A percentile compares a stretch with the other conserved stretches of the same genome.
These are phyloP conservation scores for Elaphurus davidianus DNA, from an alignment of 2,113 vertebrate genomes.

Conservation along the genomic window DNA sequence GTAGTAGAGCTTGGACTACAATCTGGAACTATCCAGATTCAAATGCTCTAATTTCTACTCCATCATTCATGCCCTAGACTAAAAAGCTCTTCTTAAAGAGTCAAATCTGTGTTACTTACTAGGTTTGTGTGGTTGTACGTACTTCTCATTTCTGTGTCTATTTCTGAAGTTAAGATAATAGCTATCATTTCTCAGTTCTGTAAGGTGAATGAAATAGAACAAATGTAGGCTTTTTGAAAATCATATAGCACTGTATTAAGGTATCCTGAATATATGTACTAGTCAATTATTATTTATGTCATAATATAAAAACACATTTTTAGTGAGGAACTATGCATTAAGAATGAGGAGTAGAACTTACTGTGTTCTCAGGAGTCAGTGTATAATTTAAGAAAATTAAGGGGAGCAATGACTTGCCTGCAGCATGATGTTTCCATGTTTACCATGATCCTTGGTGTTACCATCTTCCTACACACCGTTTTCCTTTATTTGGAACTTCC, in stretches of 20 bases:
- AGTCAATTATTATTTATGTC: background rate
- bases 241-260: background rate
- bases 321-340: background rate
- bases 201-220: background rate
- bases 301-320: background rate
- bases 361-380: background rate
- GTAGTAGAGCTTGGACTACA: background rate
- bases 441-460: background rate
- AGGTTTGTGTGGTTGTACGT: background rate
- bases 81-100: background rate
- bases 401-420: background rate
- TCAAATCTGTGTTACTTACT: background rate
- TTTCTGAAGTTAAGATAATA: background rate
- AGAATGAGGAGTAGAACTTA: background rate
- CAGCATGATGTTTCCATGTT: background rate
- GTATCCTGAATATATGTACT: background rate
- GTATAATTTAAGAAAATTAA: background rate
- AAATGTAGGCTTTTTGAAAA: background rate
- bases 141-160: fast-evolving
- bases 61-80: background rate
- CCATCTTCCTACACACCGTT: background rate
- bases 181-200: background rate
- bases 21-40: background rate
- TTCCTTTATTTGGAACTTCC: background rate
- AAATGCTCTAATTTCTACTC: background rate